phyloP scores from a whole-genome alignment of 2,113 vertebrate genomes.

The Orthonyx spaldingii region DNA sequence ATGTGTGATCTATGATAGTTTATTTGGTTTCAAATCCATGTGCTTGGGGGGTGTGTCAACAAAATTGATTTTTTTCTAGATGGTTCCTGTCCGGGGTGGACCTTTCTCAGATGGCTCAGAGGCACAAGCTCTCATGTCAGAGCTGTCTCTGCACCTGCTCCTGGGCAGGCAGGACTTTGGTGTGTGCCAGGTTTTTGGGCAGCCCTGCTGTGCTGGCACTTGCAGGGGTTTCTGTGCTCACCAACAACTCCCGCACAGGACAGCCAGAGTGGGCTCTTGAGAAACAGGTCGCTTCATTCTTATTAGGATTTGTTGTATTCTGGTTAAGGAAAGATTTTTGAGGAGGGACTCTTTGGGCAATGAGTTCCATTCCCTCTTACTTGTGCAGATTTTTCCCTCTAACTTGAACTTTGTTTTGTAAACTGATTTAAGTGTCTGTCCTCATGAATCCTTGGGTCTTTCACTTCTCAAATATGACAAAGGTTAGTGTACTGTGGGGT shows the following conservation, averaged over 20 bases:
- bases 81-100: neutral
- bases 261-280: neutral
- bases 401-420: neutral
- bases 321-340: neutral
- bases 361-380: neutral
- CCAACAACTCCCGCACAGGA: neutral
- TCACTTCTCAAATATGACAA: neutral
- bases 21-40: neutral
- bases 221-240: neutral
- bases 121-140: neutral
- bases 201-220: neutral
- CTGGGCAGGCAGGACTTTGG: neutral
- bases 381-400: neutral
- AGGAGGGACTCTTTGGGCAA: neutral
- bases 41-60: neutral
- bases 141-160: neutral
- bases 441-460: neutral
- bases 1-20: fast-evolving
- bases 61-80: neutral
- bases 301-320: neutral
- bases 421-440: neutral
- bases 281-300: neutral
- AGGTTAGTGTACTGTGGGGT: neutral
- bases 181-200: neutral
- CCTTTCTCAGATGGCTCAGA: neutral